These are phyloP conservation scores for Leptinotarsa tumamoca DNA, from an alignment of 2,888 invertebrate genomes.

Conservation along the genomic window DNA sequence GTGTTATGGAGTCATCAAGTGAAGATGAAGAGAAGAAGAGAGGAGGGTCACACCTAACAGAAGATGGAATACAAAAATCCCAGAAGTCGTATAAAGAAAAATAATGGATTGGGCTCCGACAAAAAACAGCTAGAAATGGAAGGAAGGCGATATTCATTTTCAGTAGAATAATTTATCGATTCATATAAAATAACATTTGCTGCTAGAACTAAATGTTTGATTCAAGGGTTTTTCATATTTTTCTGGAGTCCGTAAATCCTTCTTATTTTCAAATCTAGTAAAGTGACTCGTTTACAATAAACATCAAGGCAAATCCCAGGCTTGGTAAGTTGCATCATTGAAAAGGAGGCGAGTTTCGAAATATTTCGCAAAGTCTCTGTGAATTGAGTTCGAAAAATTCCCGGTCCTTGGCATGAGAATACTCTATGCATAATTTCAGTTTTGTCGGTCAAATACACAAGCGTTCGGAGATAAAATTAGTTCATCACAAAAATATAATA, in stretches of 20 bases:
- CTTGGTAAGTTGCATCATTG: slow-evolving; percentile 21
- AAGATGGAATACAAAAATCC: no score
- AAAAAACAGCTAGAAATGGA: no score
- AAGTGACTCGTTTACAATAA: not conserved
- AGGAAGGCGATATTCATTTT: no score
- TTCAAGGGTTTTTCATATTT: no score
- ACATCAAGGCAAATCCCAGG: not conserved
- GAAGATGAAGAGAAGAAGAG: no score
- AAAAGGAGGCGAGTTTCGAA: slow-evolving; percentile 33
- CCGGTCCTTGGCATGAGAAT: slow-evolving; percentile 41
- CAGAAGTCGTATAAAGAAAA: no score
- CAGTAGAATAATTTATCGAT: no score
- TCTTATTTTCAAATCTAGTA: not conserved
- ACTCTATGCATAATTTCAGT: slow-evolving; percentile 40
- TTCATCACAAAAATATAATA: slow-evolving; percentile 35
- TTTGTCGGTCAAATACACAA: slow-evolving; percentile 42
- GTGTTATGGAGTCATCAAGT: no score
- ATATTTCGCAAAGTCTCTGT: slow-evolving; percentile 33
- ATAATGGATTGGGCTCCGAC: no score
- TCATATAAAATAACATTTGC: no score
- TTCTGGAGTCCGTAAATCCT: not conserved
- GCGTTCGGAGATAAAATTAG: slow-evolving; percentile 39
- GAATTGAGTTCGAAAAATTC: slow-evolving; percentile 42
- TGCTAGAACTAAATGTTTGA: no score
- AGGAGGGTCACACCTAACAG: no score